Conservation (phyloP, 2,888 invertebrate genomes). For the Hyposoter didymator region DNA sequence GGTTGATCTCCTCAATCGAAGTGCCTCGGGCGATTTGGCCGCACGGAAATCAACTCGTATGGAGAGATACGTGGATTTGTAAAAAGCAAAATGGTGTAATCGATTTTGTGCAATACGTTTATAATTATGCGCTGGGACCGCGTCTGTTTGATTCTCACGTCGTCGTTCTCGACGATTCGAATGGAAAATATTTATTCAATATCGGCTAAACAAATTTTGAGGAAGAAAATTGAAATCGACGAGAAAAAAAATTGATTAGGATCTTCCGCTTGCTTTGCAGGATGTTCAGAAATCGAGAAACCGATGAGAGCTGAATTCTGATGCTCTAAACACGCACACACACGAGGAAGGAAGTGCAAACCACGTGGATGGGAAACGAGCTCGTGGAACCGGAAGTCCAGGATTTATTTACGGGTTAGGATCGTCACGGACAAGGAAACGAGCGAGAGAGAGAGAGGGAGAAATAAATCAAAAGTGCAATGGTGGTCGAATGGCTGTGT, state of each 20-base stretch:
- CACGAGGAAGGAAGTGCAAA: constrained; percentile 53
- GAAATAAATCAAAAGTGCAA: constrained; percentile 69
- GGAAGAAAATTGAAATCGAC: not conserved
- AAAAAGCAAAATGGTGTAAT: constrained; percentile 12
- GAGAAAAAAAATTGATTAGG: constrained; percentile 25
- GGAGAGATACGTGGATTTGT: not conserved
- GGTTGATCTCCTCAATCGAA: constrained; percentile 58
- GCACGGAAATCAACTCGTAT: not conserved
- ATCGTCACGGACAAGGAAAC: constrained; percentile 50
- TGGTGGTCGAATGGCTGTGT: constrained; percentile 83
- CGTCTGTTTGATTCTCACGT: not conserved
- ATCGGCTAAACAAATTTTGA: not conserved
- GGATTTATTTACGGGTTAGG: constrained; percentile 54
- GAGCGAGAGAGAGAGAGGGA: constrained; percentile 25
- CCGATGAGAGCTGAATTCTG: constrained; percentile 69
- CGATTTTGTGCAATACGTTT: not conserved
- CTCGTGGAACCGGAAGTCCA: constrained; percentile 54
- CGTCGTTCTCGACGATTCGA: not conserved
- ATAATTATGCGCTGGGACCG: not conserved
- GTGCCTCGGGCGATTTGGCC: constrained; percentile 18
- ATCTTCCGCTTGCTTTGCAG: constrained; percentile 68
- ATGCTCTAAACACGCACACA: constrained; percentile 14
- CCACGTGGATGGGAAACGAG: constrained; percentile 39
- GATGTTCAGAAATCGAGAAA: constrained; percentile 72
- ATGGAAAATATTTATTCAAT: not conserved